Percentiles rank a stretch among this genome's conserved stretches.
phyloP scores from a whole-genome alignment of 2,113 vertebrate genomes.

The Delphinapterus leucas region DNA sequence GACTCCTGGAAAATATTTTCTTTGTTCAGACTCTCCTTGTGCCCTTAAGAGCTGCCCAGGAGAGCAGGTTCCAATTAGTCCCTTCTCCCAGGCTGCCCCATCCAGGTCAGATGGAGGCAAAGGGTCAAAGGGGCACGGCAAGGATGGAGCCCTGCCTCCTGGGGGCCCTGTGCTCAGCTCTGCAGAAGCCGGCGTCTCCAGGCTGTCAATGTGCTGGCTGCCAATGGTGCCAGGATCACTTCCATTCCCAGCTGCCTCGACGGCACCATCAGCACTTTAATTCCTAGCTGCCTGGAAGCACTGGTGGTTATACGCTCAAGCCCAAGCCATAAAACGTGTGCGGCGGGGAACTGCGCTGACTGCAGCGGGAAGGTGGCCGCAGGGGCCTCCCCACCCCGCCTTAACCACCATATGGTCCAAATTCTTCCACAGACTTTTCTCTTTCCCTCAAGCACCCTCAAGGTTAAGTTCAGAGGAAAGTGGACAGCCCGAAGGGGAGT shows the following conservation, averaged over 20 bases:
- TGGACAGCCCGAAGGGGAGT: neutral
- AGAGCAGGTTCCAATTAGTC: neutral
- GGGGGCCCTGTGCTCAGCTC: neutral
- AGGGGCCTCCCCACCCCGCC: neutral
- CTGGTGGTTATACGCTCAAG: conserved; percentile 25
- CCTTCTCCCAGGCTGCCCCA: neutral
- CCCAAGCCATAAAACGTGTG: neutral
- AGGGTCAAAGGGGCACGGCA: neutral
- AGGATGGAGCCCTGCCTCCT: too few species aligned
- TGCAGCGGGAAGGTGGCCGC: neutral
- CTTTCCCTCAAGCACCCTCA: neutral
- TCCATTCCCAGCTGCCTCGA: neutral
- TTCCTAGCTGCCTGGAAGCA: conserved; percentile 54
- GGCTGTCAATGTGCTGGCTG: neutral
- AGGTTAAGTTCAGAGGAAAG: neutral
- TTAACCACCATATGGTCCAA: neutral
- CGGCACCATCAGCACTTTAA: neutral
- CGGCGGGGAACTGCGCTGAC: neutral
- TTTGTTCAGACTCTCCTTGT: neutral
- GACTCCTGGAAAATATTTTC: neutral
- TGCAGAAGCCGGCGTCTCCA: neutral
- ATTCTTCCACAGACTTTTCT: neutral
- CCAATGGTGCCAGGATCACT: neutral
- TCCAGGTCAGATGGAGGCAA: neutral
- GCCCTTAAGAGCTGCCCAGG: neutral